Conservation (phyloP, 2,113 vertebrate species). For the Lampris incognitus region DNA sequence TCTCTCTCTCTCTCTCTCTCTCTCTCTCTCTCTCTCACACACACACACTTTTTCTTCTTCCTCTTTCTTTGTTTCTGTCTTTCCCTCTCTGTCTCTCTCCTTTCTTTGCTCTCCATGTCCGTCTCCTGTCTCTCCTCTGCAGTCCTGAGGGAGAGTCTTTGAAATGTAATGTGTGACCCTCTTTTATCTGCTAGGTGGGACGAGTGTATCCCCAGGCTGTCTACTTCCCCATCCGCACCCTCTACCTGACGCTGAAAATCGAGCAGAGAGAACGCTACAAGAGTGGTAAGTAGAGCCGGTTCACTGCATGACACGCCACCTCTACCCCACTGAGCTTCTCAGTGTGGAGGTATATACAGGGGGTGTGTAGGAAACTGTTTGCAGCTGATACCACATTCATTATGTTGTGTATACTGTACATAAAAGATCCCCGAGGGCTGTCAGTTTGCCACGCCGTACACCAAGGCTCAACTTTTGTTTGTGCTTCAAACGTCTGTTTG, state of each 20-base stretch:
- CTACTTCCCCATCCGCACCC: conserved; percentile 98
- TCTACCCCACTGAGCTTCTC: not conserved
- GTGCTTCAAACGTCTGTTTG: conserved; percentile 1
- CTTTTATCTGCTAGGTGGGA: conserved; percentile 89
- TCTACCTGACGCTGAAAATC: conserved; percentile 99
- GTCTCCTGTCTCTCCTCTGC: conserved; percentile 24
- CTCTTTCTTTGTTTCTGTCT: conserved; percentile 1
- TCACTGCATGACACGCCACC: not conserved
- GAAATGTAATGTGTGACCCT: conserved; percentile 78
- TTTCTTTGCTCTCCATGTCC: conserved; percentile 35
- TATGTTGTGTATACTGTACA: not conserved
- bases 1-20: too few species aligned
- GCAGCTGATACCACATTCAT: not conserved
- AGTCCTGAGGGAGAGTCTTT: conserved; percentile 66
- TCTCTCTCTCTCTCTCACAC: not conserved
- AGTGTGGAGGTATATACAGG: not conserved
- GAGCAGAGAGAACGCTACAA: conserved; percentile 99
- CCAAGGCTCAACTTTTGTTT: not conserved
- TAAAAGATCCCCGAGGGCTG: not conserved
- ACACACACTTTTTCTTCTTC: conserved; percentile 5
- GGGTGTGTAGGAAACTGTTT: not conserved
- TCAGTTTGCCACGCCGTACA: not conserved
- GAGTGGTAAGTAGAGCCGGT: conserved; percentile 87
- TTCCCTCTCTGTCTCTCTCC: conserved; percentile 24
- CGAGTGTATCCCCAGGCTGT: conserved; percentile 98